Evolutionary conservation across 2,888 invertebrate genomes (phyloP), one percentile per base, ranked within the genome.

Genomic region (Drosophila ezoana): DNA sequence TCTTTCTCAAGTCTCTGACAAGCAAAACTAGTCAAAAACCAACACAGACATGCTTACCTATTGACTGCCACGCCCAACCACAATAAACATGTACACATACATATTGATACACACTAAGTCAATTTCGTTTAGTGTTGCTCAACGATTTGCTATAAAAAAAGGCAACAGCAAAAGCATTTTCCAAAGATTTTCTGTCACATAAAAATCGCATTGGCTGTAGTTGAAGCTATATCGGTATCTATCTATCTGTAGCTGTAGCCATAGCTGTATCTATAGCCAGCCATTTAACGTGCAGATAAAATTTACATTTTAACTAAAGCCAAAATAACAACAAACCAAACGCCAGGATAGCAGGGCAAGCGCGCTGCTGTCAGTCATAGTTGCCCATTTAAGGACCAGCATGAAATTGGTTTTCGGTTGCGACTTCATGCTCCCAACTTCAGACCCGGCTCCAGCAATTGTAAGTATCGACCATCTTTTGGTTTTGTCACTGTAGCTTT

Each of bases 231-330:
- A 51, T 63, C 54, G 28, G 28, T 28, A 28, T 28, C 28, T 28
- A 28, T 61, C 33, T 48, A 52, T 38, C 49, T 48, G 18, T 72
- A 69, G 65, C 44, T 2, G 2, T 54, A 65, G 62, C 48, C 45
- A 13, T 44, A 38, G 35, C 23, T 37, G 48, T 65, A 68, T 76
- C 71, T 62, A 49, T 67, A 53, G 67, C 54, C 56, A 58, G 64
- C 72, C 80, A 76, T 79, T 80, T 81, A 80, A 80, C 76, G 80
- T 79, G 47, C 48, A 64, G 66, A 80, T 80, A 80, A 79, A 81
- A 81, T 81, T 81, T 81, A 81, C 80, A 81, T 81, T 80, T 80
- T 79, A 79, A 69, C 73, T 54, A 61, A 69, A 57, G 56, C 62
- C 70, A 54, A 57, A 65, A 72, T 33, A 66, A 61, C 57, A 65